Percentiles rank a stretch among this genome's conserved stretches.
These are phyloP conservation scores for Phenacoccus solenopsis DNA, from an alignment of 1,140 invertebrate species.

Conservation along the genomic window DNA sequence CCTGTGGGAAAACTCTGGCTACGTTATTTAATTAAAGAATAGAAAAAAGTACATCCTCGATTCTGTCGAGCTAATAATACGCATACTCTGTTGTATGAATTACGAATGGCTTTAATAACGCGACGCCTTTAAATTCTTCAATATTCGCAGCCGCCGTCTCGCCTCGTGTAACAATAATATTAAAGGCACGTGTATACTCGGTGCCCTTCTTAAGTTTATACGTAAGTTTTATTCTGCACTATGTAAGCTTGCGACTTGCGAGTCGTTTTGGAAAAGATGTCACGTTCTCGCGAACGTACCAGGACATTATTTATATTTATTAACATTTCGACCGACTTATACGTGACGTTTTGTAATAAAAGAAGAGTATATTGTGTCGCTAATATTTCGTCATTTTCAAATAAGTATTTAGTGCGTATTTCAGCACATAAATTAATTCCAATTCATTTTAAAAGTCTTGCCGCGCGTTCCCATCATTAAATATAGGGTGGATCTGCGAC, in stretches of 20 bases:
- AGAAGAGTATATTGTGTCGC: slow-evolving; percentile 1
- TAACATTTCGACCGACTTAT: background rate
- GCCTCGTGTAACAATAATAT: background rate
- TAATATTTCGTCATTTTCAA: background rate
- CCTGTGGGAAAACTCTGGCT: no score
- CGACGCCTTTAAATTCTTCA: slow-evolving; percentile 1
- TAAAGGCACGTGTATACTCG: background rate
- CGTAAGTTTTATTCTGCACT: background rate
- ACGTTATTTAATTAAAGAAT: no score
- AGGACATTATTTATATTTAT: background rate
- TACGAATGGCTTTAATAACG: background rate
- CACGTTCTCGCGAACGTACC: background rate
- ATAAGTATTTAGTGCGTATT: slow-evolving; percentile 2
- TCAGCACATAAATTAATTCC: slow-evolving; percentile 2
- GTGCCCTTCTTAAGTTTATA: background rate
- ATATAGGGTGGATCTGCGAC: no score
- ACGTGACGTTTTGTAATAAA: background rate
- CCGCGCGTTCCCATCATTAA: no score
- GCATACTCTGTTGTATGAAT: background rate
- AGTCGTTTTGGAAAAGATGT: background rate
- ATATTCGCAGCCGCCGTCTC: background rate
- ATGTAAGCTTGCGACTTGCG: background rate
- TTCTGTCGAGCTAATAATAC: no score
- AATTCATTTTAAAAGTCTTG: background rate
- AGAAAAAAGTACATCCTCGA: no score